Conservation (phyloP, 2,113 vertebrate genomes). For the Phodopus roborovskii region DNA sequence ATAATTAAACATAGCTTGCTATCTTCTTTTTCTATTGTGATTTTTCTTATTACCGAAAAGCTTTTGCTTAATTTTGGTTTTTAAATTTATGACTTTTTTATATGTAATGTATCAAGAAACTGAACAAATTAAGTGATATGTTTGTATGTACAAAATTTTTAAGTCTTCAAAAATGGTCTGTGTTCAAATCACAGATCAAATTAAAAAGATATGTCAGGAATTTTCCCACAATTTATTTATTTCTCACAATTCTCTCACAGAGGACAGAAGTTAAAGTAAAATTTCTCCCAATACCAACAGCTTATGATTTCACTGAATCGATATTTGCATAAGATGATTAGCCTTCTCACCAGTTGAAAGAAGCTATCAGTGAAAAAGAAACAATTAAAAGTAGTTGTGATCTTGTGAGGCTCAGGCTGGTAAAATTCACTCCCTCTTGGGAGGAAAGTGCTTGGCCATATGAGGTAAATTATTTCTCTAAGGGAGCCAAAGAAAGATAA, state of each 20-base stretch:
- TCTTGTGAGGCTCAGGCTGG: conserved; percentile 63
- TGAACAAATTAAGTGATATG: background rate
- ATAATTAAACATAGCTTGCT: background rate
- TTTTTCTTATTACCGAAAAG: background rate
- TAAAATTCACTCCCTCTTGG: conserved; percentile 72
- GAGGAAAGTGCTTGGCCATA: conserved; percentile 76
- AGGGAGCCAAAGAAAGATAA: conserved; percentile 79
- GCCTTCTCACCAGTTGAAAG: conserved; percentile 73
- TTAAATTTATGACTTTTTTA: background rate
- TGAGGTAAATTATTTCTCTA: conserved; percentile 82
- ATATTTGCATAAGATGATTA: conserved; percentile 81
- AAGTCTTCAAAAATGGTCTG: conserved; percentile 32
- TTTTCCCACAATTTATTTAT: conserved; percentile 33
- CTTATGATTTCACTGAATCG: conserved; percentile 72
- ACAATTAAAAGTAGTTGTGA: conserved; percentile 80
- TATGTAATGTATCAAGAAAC: background rate
- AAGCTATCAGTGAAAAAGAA: conserved; percentile 72
- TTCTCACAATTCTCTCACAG: background rate
- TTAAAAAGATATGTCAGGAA: conserved; percentile 38
- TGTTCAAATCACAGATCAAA: conserved; percentile 26
- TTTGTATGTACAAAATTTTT: background rate
- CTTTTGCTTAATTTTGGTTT: background rate
- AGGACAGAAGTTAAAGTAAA: conserved; percentile 64
- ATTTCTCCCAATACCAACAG: conserved; percentile 73
- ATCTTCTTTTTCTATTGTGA: conserved; percentile 6